These are phyloP conservation scores for Pseudomyrmex flavicornis DNA, from an alignment of 1,140 invertebrate genomes.

Conservation along the genomic window DNA sequence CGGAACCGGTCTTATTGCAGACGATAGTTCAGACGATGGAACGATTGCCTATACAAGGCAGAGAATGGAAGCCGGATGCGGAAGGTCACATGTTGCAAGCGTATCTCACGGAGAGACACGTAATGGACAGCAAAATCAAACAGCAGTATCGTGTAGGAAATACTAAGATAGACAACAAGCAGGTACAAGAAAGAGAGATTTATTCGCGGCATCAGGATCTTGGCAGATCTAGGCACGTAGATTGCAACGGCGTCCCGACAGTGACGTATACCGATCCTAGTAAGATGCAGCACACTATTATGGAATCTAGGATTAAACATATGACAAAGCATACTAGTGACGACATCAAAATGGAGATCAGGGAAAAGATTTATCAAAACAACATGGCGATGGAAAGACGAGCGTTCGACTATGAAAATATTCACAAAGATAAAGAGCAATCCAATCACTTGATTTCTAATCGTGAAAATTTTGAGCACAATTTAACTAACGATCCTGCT, in stretches of 20 bases:
- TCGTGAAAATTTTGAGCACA: constrained; percentile 62
- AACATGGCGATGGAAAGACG: constrained; percentile 67
- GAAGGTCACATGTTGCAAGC: constrained; percentile 89
- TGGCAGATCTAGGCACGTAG: constrained; percentile 57
- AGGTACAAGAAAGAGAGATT: constrained; percentile 73
- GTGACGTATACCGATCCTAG: constrained; percentile 78
- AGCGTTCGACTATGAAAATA: constrained; percentile 71
- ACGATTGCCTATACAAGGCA: constrained; percentile 86
- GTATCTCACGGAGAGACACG: constrained; percentile 91
- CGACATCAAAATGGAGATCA: constrained; percentile 71
- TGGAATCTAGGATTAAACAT: constrained; percentile 70
- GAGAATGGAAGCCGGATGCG: constrained; percentile 86
- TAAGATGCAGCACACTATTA: constrained; percentile 71
- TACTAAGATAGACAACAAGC: constrained; percentile 74
- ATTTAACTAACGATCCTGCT: constrained; percentile 25
- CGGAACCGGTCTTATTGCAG: constrained; percentile 87
- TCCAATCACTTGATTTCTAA: constrained; percentile 17
- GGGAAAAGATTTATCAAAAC: constrained; percentile 73
- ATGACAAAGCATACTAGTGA: constrained; percentile 65
- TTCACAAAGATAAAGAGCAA: constrained; percentile 69
- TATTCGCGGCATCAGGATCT: constrained; percentile 71
- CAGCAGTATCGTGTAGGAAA: constrained; percentile 84
- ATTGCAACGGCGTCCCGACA: constrained; percentile 68
- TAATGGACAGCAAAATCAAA: constrained; percentile 91
- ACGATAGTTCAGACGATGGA: constrained; percentile 88